A percentile compares a stretch with the other conserved stretches of the same genome.
These are phyloP conservation scores for Phalera bucephala DNA, from an alignment of 2,888 invertebrate genomes.

Conservation along the genomic window DNA sequence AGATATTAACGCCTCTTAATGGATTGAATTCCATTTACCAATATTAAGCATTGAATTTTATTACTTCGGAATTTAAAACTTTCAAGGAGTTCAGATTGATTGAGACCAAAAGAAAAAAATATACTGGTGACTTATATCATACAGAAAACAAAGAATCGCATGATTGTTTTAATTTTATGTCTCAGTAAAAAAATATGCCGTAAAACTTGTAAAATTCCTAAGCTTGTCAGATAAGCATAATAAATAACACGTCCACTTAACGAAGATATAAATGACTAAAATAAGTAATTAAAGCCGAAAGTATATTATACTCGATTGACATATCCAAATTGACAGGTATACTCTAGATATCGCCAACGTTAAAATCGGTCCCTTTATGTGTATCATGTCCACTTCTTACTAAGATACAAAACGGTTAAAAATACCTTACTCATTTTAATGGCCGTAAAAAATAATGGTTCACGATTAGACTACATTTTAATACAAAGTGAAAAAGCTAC, in stretches of 20 bases:
- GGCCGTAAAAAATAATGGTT: slow-evolving; percentile 52
- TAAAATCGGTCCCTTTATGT: slow-evolving; percentile 38
- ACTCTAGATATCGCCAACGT: slow-evolving; percentile 29
- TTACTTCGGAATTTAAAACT: slow-evolving; percentile 12
- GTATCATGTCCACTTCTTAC: slow-evolving; percentile 39
- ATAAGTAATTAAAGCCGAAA: slow-evolving; percentile 10
- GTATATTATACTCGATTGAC: slow-evolving; percentile 15
- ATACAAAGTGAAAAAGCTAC: slow-evolving; percentile 40
- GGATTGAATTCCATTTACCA: slow-evolving; percentile 44
- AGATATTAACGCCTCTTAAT: slow-evolving; percentile 56
- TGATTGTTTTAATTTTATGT: no score
- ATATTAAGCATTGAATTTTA: slow-evolving; percentile 25
- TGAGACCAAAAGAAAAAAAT: no score
- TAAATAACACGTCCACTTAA: no score
- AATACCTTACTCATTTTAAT: slow-evolving; percentile 56
- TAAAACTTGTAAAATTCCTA: no score
- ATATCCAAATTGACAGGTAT: slow-evolving; percentile 17
- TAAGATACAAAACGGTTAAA: slow-evolving; percentile 38
- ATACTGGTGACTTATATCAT: no score
- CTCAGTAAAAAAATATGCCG: no score
- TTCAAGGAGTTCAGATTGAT: slow-evolving; percentile 7
- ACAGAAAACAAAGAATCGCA: no score
- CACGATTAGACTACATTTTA: slow-evolving; percentile 47
- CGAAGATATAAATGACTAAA: no score
- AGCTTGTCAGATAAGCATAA: no score